phyloP scores from a whole-genome alignment of 92 coral and sea anemone genomes.

The Nematostella vectensis region DNA sequence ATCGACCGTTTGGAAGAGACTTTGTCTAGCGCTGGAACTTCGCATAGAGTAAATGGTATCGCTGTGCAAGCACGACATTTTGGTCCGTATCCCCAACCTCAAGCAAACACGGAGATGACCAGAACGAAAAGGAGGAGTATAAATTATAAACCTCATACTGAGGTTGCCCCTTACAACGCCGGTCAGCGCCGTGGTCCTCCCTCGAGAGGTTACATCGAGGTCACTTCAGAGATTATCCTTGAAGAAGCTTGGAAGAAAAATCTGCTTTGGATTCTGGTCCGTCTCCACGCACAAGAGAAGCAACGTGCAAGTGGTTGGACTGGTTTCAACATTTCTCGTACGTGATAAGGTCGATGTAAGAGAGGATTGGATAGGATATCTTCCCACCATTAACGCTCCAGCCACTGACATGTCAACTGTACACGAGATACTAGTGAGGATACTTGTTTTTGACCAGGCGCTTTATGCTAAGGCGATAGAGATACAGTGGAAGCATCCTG shows the following conservation, averaged over 20 bases:
- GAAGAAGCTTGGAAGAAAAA: conserved; percentile 28
- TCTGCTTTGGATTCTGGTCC: conserved; percentile 26
- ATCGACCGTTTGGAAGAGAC: conserved; percentile 36
- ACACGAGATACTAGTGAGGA: conserved; percentile 26
- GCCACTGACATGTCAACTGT: conserved; percentile 42
- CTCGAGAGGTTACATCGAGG: conserved; percentile 23
- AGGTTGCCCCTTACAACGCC: conserved; percentile 31
- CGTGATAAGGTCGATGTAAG: conserved; percentile 14
- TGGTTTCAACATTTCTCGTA: conserved; percentile 29
- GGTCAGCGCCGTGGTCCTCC: conserved; percentile 41
- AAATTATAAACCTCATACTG: conserved; percentile 12
- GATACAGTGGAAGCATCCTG: conserved; percentile 42
- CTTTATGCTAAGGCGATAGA: conserved; percentile 53
- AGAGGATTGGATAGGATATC: conserved; percentile 41
- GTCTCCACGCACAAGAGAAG: conserved; percentile 32
- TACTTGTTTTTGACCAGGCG: conserved; percentile 52
- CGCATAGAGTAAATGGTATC: conserved; percentile 41
- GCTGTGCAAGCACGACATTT: conserved; percentile 38
- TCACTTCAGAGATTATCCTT: conserved; percentile 11
- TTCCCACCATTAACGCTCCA: conserved; percentile 30
- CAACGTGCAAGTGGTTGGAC: conserved; percentile 55
- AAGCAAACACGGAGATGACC: conserved; percentile 10
- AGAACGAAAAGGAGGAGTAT: conserved; percentile 38
- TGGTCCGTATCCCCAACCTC: conserved; percentile 16
- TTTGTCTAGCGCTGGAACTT: conserved; percentile 34